Evolutionary conservation across 2,888 invertebrate species (phyloP).

Genomic region (Pachycephus smyrnensis): DNA sequence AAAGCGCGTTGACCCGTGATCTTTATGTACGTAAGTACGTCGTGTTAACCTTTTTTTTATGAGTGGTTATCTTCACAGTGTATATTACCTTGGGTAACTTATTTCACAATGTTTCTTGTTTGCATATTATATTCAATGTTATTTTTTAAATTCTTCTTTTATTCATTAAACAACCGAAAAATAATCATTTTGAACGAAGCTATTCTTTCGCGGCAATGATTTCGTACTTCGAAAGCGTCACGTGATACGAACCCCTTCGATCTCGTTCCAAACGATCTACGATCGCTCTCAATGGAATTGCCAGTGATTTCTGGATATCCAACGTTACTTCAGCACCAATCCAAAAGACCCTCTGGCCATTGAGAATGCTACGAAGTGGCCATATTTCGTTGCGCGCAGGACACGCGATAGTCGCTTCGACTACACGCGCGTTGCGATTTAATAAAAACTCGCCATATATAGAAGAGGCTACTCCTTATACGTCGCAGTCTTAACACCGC

Average conservation of each 20-base stretch:
- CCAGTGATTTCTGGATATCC: not conserved
- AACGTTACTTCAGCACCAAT: not conserved
- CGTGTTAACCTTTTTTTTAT: not conserved
- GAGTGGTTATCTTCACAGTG: not conserved
- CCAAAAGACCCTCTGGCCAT: not conserved
- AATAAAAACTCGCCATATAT: not conserved
- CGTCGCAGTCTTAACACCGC: not conserved
- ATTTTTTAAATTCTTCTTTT: not conserved
- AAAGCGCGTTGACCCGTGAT: not conserved
- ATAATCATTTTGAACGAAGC: not conserved
- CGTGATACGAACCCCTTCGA: not conserved
- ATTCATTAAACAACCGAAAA: not conserved
- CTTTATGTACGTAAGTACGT: not conserved
- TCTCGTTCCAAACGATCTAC: not conserved
- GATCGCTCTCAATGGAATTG: not conserved
- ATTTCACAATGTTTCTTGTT: not conserved
- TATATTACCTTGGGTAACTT: not conserved
- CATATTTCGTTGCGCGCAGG: not conserved
- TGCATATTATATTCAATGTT: not conserved
- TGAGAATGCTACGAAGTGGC: not conserved
- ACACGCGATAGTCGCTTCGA: not conserved
- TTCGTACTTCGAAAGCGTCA: not conserved
- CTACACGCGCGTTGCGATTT: conserved; percentile 2
- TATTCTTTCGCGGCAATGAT: not conserved
- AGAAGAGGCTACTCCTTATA: not conserved